Conservation (phyloP, 2,113 vertebrate genomes). For the Sturnus vulgaris region DNA sequence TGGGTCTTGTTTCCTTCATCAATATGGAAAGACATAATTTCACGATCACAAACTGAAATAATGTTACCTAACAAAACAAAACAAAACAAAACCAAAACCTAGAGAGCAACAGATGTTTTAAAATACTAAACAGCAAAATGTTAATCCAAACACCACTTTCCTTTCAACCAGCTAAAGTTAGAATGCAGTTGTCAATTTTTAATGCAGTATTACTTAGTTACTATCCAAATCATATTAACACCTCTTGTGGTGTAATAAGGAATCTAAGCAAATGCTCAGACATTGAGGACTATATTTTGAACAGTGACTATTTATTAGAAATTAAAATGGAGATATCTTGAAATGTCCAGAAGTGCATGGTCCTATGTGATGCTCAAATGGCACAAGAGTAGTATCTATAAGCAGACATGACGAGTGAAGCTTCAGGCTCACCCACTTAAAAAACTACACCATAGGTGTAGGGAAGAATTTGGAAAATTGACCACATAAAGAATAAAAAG, state of each 20-base stretch:
- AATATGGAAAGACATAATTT: not conserved
- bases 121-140: not conserved
- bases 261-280: not conserved
- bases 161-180: not conserved
- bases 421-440: not conserved
- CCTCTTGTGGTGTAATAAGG: not conserved
- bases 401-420: not conserved
- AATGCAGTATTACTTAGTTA: not conserved
- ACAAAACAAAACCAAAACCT: not conserved
- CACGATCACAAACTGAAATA: not conserved
- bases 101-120: not conserved
- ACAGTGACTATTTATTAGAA: not conserved
- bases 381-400: not conserved
- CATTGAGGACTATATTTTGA: not conserved
- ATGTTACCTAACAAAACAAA: not conserved
- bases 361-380: not conserved
- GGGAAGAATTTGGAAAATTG: not conserved
- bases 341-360: not conserved
- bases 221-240: not conserved
- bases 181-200: not conserved
- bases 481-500: not conserved
- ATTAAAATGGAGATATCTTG: not conserved
- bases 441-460: not conserved
- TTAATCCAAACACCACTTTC: not conserved
- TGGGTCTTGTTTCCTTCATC: not conserved